A percentile compares a stretch with the other conserved stretches of the same genome.
Evolutionary conservation across 2,888 invertebrate genomes (phyloP).

Genomic region (Caenorhabditis drosophilae): DNA sequence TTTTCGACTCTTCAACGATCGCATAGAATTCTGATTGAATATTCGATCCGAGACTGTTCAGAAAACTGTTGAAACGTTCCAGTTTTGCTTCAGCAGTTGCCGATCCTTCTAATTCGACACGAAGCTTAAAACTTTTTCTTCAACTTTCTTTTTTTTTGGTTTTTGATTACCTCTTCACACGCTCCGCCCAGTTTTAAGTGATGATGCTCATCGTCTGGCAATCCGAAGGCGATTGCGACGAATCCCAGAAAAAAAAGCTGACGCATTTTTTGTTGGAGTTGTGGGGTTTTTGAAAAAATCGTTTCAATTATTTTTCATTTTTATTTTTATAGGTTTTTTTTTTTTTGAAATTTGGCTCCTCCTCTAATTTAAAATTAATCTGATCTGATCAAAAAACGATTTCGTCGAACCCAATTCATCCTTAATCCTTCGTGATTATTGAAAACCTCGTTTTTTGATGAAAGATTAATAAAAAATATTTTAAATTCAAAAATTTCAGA

Average conservation of each 20-base stretch:
- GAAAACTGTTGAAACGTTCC: constrained; percentile 13
- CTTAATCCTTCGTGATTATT: too few species aligned
- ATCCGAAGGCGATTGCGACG: too few species aligned
- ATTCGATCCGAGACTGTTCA: constrained; percentile 16
- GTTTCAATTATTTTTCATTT: too few species aligned
- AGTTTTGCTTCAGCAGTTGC: constrained; percentile 22
- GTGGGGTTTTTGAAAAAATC: too few species aligned
- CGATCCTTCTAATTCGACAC: constrained; percentile 14
- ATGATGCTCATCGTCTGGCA: too few species aligned
- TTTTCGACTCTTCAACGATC: constrained; percentile 23
- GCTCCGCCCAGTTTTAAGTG: constrained; percentile 18
- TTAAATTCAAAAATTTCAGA: neutral
- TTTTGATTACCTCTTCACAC: constrained; percentile 8
- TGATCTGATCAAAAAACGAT: too few species aligned
- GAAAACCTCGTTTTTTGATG: neutral
- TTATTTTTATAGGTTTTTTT: too few species aligned
- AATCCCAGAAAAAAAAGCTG: too few species aligned
- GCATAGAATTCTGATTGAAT: constrained; percentile 24
- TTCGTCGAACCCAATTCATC: too few species aligned
- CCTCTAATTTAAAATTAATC: too few species aligned
- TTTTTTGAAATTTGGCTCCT: too few species aligned
- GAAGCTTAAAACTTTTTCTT: constrained; percentile 1
- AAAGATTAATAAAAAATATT: neutral
- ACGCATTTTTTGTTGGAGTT: too few species aligned
- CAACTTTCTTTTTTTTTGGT: neutral